Percentiles rank a stretch among this genome's conserved stretches.
phyloP scores from a whole-genome alignment of 2,113 vertebrate genomes.

The Leptobrachium leishanense region DNA sequence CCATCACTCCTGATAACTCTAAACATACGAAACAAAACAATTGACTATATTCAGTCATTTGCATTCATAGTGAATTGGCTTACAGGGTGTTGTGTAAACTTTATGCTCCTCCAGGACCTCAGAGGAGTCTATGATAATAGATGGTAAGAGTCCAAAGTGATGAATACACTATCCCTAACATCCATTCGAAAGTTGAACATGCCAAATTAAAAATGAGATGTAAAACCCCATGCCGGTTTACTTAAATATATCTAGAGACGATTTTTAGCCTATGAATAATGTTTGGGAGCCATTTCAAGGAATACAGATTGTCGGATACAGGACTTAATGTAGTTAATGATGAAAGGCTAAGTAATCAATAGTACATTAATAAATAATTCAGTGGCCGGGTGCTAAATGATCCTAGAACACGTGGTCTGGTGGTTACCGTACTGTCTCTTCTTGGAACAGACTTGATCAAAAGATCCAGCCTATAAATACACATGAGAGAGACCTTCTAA shows the following conservation, averaged over 20 bases:
- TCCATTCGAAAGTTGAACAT: slow-evolving; percentile 3
- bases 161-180: too few relatives aligned
- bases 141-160: too few relatives aligned
- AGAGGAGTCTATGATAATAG: too few relatives aligned
- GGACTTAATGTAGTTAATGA: slow-evolving; percentile 51
- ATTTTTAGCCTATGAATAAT: slow-evolving; percentile 44
- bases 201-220: slow-evolving; percentile 21
- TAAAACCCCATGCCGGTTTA: slow-evolving; percentile 20
- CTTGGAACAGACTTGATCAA: slow-evolving; percentile 39
- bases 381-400: slow-evolving; percentile 47
- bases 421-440: slow-evolving; percentile 31
- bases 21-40: too few relatives aligned
- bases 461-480: slow-evolving; percentile 31
- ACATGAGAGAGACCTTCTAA: slow-evolving; percentile 21
- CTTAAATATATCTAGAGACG: slow-evolving; percentile 28
- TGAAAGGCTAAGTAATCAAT: slow-evolving; percentile 51
- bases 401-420: slow-evolving; percentile 43
- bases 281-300: slow-evolving; percentile 37
- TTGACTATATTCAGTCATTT: too few relatives aligned
- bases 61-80: too few relatives aligned
- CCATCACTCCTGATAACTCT: too few relatives aligned
- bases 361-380: slow-evolving; percentile 53
- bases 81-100: too few relatives aligned
- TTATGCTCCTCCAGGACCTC: too few relatives aligned
- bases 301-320: slow-evolving; percentile 25